Base-by-base conservation (phyloP, 2,113 vertebrate species). In the Carassius carassius region DNA sequence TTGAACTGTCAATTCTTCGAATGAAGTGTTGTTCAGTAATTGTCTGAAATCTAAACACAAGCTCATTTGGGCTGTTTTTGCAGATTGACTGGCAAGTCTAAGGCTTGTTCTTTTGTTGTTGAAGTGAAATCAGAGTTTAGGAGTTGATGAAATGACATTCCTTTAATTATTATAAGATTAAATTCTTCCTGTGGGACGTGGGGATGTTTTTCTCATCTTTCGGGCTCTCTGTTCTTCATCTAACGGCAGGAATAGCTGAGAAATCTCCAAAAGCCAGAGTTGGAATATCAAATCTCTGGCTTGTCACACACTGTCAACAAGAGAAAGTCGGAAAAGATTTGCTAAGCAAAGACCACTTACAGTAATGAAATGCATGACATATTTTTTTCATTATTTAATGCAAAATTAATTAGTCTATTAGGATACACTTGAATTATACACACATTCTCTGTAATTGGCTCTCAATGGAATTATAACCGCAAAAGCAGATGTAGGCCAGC, bases 361-460 rank as follows among this genome's bases (percentile, higher is more conserved):
- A 83, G 74, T 88, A 81, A 86, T 85, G 78, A 85, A 88, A 89
- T 89, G 87, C 87, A 85, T 81, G 83, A 89, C 83, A 84, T 78
- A 25, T 85, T 85, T 78, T 83, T 87, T 81, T 75, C 86, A 83
- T 83, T 73, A 78, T 84, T 87, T 85, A 84, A 88, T 86, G 25
- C 86, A 81, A 87, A 84, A 87, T 89, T 85, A 89, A 89, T 84
- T 83, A 88, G 86, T 85, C 75, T 85, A 86, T 88, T 85, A 86
- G 85, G 83, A 89, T 83, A 47, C 63, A 83, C 70, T 84, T 85
- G 72, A 86, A 86, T 87, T 76, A 58, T 85, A 65, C 35, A 73
- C 86, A 85, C n/a, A 32, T 8, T 63, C 44, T 62, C 70, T 81
- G 79, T 87, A 85, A 88, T 90, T 88, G 86, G 81, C 84, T 87